Conservation (phyloP, 2,797 vertebrate species). For the Kryptolebias ocellatus region DNA sequence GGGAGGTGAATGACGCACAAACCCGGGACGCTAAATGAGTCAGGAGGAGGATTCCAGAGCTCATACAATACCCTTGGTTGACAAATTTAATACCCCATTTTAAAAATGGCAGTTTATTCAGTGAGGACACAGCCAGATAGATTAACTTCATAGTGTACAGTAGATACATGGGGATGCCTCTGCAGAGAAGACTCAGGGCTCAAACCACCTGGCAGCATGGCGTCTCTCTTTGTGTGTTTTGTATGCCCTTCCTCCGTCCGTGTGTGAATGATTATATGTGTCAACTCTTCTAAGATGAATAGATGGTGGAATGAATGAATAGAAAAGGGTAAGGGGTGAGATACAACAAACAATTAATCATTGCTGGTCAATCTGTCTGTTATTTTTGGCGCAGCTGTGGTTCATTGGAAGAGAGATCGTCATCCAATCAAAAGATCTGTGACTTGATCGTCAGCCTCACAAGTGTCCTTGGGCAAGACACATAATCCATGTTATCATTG, state of each 20-base stretch:
- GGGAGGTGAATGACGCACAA: slow-evolving; percentile 58
- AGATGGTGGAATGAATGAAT: slow-evolving; percentile 4
- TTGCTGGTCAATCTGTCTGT: not conserved
- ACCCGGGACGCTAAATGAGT: slow-evolving; percentile 55
- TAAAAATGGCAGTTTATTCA: slow-evolving; percentile 34
- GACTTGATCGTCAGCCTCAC: not conserved
- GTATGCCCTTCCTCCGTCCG: not conserved
- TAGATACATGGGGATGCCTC: slow-evolving; percentile 12
- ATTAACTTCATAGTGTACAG: slow-evolving; percentile 27
- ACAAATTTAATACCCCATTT: slow-evolving; percentile 45
- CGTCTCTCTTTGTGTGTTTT: slow-evolving; percentile 4
- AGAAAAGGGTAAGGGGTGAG: slow-evolving; percentile 9
- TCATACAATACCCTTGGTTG: slow-evolving; percentile 40
- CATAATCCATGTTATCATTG: not conserved
- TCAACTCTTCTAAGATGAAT: slow-evolving; percentile 5
- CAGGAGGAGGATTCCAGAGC: slow-evolving; percentile 51
- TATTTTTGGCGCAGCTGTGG: slow-evolving; percentile 3
- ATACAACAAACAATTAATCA: slow-evolving; percentile 22
- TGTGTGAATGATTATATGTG: not conserved
- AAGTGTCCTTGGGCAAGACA: not conserved
- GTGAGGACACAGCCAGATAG: slow-evolving; percentile 9
- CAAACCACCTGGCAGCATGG: not conserved
- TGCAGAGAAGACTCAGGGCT: not conserved
- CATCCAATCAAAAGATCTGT: not conserved
- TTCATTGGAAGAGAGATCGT: not conserved